Conservation (phyloP, 2,113 vertebrate genomes). For the Vanacampus margaritifer region DNA sequence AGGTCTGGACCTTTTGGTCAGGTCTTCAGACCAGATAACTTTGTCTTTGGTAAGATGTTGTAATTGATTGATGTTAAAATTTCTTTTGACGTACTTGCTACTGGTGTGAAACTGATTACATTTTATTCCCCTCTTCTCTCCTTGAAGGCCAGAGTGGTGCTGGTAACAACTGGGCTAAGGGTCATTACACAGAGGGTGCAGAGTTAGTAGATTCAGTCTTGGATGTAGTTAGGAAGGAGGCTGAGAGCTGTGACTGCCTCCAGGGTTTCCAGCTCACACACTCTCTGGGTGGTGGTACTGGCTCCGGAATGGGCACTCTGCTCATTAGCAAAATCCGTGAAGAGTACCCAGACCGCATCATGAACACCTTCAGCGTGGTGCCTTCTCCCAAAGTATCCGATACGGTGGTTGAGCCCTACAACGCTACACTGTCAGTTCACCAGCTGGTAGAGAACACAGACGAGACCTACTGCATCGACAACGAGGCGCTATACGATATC, state of each 20-base stretch:
- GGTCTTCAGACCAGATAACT: constrained; percentile 90
- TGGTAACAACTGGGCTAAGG: constrained; percentile 81
- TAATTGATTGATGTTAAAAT: not conserved
- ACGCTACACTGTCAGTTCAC: constrained; percentile 78
- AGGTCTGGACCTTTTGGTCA: constrained; percentile 90
- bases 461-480: constrained; percentile 80
- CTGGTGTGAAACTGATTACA: not conserved
- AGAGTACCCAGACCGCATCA: constrained; percentile 80
- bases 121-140: not conserved
- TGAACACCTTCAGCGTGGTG: constrained; percentile 82
- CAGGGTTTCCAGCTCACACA: constrained; percentile 82
- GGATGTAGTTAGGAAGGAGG: constrained; percentile 78
- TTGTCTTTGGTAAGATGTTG: constrained; percentile 82
- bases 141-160: constrained; percentile 76
- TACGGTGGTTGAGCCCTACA: constrained; percentile 80
- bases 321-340: constrained; percentile 82
- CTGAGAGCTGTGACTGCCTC: constrained; percentile 78
- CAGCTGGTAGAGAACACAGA: constrained; percentile 81
- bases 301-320: constrained; percentile 79
- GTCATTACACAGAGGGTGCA: constrained; percentile 79
- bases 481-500: constrained; percentile 79
- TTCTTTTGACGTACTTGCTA: no score
- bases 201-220: constrained; percentile 79
- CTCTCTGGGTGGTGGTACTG: constrained; percentile 76
- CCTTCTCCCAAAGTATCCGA: constrained; percentile 80